These are phyloP conservation scores for Mastigias papua DNA, from an alignment of 30 jellyfish, hydroid and myxozoan genomes.

Conservation along the genomic window DNA sequence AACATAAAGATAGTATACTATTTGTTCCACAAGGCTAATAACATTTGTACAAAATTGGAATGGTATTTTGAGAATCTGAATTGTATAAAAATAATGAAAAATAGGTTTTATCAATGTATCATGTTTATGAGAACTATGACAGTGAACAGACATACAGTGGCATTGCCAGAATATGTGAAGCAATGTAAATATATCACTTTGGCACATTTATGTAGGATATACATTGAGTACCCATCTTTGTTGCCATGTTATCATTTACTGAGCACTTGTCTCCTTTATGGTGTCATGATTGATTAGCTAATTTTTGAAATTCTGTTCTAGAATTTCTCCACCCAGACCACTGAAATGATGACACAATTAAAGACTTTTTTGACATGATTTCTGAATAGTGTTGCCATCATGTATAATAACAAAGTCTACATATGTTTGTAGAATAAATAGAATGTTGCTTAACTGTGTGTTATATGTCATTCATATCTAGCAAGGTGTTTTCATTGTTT, in stretches of 20 bases:
- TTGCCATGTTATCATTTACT: not conserved
- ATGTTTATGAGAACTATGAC: too few relatives aligned
- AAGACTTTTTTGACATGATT: not conserved
- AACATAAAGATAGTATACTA: too few relatives aligned
- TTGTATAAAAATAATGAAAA: too few relatives aligned
- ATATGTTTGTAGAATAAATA: not conserved
- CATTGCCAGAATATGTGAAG: too few relatives aligned
- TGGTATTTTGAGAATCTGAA: too few relatives aligned
- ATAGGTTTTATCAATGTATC: too few relatives aligned
- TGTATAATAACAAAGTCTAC: not conserved
- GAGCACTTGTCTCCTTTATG: not conserved
- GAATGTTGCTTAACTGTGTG: not conserved
- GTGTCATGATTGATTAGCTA: not conserved
- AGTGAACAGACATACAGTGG: too few relatives aligned
- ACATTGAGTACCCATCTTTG: not conserved
- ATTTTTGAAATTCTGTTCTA: not conserved
- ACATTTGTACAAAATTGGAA: too few relatives aligned
- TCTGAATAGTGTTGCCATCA: not conserved
- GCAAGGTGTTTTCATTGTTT: not conserved
- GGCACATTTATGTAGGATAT: too few relatives aligned
- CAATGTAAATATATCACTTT: too few relatives aligned
- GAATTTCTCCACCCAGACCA: conserved; percentile 50
- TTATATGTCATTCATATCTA: not conserved
- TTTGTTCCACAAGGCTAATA: too few relatives aligned
- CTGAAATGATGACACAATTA: not conserved